Conservation (phyloP, 1,140 invertebrate species). For the Leucophenga varia region DNA sequence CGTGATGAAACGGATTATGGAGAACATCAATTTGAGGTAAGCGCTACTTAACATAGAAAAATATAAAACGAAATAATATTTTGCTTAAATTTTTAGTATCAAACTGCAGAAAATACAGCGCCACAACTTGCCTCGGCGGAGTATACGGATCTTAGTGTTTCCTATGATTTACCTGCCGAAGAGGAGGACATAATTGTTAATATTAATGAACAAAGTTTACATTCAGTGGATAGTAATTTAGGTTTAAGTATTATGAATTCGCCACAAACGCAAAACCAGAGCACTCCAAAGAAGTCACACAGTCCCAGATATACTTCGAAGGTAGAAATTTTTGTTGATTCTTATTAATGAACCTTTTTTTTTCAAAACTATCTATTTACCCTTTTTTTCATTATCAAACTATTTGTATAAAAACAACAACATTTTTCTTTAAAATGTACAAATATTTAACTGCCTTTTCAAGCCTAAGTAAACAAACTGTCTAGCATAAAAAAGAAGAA, state of each 20-base stretch:
- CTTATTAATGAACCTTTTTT: no score
- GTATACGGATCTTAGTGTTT: constrained; percentile 30
- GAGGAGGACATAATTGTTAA: constrained; percentile 17
- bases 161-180: constrained; percentile 45
- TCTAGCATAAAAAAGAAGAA: no score
- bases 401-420: no score
- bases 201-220: constrained; percentile 20
- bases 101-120: background rate
- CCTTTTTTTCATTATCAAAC: no score
- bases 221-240: constrained; percentile 19
- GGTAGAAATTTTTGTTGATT: constrained; percentile 55
- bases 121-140: background rate
- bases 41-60: no score
- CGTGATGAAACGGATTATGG: constrained; percentile 6
- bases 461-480: no score
- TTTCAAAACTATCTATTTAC: no score
- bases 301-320: constrained; percentile 41
- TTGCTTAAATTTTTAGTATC: no score
- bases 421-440: no score
- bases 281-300: constrained; percentile 36
- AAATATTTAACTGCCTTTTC: no score
- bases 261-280: constrained; percentile 34
- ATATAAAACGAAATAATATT: no score
- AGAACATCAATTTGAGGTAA: no score
- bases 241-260: constrained; percentile 34